A percentile compares a stretch with the other conserved stretches of the same genome.
Conservation (phyloP, 2,113 vertebrate species). For the Actenoides hombroni region DNA sequence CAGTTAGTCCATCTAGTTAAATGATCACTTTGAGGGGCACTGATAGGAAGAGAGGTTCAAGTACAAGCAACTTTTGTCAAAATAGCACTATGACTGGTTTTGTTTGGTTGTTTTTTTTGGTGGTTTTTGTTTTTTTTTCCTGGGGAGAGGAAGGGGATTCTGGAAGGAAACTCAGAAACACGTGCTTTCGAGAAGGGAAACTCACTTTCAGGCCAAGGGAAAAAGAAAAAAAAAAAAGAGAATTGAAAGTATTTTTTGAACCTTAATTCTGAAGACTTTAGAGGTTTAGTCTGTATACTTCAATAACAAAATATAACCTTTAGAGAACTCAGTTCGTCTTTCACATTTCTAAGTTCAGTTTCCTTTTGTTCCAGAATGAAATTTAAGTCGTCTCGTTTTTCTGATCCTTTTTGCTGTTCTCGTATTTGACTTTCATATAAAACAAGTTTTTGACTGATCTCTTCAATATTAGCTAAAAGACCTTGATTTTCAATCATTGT, state of each 20-base stretch:
- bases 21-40: background rate
- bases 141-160: background rate
- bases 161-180: background rate
- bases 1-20: background rate
- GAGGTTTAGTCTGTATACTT: slow-evolving; percentile 66
- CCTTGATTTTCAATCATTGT: slow-evolving; percentile 80
- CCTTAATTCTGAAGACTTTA: slow-evolving; percentile 63
- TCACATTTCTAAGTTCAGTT: slow-evolving; percentile 76
- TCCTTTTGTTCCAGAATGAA: slow-evolving; percentile 83
- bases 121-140: background rate
- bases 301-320: slow-evolving; percentile 84
- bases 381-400: slow-evolving; percentile 71
- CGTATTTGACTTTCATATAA: slow-evolving; percentile 67
- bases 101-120: background rate
- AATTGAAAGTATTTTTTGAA: slow-evolving; percentile 62
- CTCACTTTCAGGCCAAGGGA: slow-evolving; percentile 25
- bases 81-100: background rate
- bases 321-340: slow-evolving; percentile 77
- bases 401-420: slow-evolving; percentile 50
- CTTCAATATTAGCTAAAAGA: slow-evolving; percentile 71
- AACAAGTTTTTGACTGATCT: slow-evolving; percentile 67
- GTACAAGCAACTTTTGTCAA: background rate
- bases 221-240: background rate
- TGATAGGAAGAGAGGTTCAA: background rate
- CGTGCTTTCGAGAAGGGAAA: background rate